Evolutionary conservation across 2,888 invertebrate genomes (phyloP), one percentile per base, ranked within the genome.

Genomic region (Hypsopygia costalis): DNA sequence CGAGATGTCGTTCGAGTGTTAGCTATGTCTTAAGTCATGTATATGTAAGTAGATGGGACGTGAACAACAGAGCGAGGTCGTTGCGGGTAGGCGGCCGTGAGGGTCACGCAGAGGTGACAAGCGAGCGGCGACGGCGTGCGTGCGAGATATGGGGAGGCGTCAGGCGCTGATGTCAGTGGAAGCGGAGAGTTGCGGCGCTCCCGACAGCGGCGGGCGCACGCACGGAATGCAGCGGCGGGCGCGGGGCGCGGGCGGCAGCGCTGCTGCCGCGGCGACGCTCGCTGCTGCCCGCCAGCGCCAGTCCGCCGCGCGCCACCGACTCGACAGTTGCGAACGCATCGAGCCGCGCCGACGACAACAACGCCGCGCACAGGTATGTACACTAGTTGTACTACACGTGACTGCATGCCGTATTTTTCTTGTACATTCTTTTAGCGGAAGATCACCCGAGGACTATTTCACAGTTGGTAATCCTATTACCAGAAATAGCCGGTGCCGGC

Each of bases 221-320:
- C 68, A 72, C 73, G 77, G 77, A 73, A 69, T 76, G 79, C 75
- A 69, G 74, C 70, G 72, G 70, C 55, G 64, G 55, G 79, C 59
- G 81, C 68, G 81, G 82, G 69, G 81, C 76, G 73, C 70, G 76
- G 70, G 74, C 63, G 71, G 74, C 58, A 74, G 69, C 67, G 74
- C 70, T 77, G 81, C 80, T 79, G 81, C 74, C 77, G 74, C 74
- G 71, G 69, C 74, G 71, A 60, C 69, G 71, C 58, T 60, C 68
- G 69, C 73, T 73, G 78, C 75, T 70, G 69, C 68, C 68, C 67
- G 52, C 58, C 55, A 57, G 64, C 62, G 80, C 77, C 81, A 82
- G 82, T 82, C 72, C 62, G 82, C 82, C 85, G 87, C 86, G 86
- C 85, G 86, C 82, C 83, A 69, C 76, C 80, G 82, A 73, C 76